Evolutionary conservation across 1,140 invertebrate species (phyloP).

Genomic region (Drosophila tsacasi): DNA sequence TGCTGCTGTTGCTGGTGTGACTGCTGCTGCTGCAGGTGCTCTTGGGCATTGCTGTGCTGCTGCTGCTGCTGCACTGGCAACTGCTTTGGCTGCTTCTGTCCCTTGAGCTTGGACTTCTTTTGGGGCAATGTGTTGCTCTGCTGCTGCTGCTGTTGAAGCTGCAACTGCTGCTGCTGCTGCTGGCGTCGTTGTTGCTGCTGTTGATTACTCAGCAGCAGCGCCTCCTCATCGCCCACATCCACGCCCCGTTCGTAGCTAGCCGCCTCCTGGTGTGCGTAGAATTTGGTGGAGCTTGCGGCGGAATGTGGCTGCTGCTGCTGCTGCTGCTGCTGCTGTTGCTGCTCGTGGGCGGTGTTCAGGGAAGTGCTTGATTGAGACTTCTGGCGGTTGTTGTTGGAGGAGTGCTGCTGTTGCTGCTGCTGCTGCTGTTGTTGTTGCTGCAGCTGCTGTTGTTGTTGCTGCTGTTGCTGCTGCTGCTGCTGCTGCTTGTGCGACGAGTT

Average conservation of each 20-base stretch:
- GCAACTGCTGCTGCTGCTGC: constrained; percentile 48
- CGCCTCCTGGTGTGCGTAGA: constrained; percentile 71
- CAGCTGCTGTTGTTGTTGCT: not conserved
- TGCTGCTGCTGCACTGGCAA: constrained; percentile 54
- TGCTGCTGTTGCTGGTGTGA: constrained; percentile 30
- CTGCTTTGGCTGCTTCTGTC: constrained; percentile 81
- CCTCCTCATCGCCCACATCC: constrained; percentile 80
- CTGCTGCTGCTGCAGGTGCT: constrained; percentile 15
- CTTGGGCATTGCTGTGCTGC: constrained; percentile 42
- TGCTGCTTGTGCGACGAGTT: constrained; percentile 65
- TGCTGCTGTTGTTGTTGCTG: constrained; percentile 42
- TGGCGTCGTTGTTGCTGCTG: constrained; percentile 53
- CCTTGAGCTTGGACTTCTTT: constrained; percentile 79
- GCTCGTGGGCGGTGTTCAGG: constrained; percentile 76
- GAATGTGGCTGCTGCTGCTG: constrained; percentile 47
- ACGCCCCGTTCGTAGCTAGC: constrained; percentile 73
- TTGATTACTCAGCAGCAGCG: constrained; percentile 64
- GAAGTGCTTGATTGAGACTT: constrained; percentile 82
- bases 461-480: constrained; percentile 9
- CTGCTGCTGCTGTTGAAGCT: constrained; percentile 40
- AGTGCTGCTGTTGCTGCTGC: constrained; percentile 57
- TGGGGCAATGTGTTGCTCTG: constrained; percentile 74
- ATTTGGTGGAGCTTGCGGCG: constrained; percentile 62
- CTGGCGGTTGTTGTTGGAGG: constrained; percentile 77
- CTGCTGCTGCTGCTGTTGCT: constrained; percentile 50